Base-by-base conservation (phyloP, 2,888 invertebrate species). In the Aleiodes leptofemur region DNA sequence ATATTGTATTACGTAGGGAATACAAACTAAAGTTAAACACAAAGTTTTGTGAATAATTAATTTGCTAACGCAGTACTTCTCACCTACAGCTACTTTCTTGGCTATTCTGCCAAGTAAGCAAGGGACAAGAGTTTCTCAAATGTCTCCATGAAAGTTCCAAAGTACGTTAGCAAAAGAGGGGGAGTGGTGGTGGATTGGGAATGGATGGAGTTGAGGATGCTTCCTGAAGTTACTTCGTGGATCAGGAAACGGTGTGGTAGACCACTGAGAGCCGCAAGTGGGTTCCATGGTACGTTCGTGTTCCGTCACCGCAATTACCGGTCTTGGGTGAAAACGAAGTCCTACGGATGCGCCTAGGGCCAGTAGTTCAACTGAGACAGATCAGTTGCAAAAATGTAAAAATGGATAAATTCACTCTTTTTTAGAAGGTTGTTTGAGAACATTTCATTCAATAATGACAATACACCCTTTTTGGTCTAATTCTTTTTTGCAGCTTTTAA, bases 171-270 rank as follows among this genome's bases (percentile, higher is more conserved):
- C 43, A 11, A 38, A 38, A 23, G 23, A 23, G 23, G 23, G 23
- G 38, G 38, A 9, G 38, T 6, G 14, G 8, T 64, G 43, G 64
- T 7, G 38, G 23, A 11, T 48, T 34, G 43, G 43, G 64, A 64
- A 48, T 48, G 8, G 64, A 64, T 64, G 64, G 64, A 64, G 64
- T 43, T 48, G 64, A 23, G 43, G 8, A 31, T 13, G 38, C 3
- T 14, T 23, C 48, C 23, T 43, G 48, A 64, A 64, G 64, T 64
- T 64, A 43, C 23, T 43, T 16, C 61, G 61, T 16, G 64, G 64
- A 64, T 64, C 64, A 64, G 64, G 64, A 64, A 64, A 43, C 64
- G 11, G 43, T 64, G 61, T 34, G 64, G 64, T 64, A 9, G 43
- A 64, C 64, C 48, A 43, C 9, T 16, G 43, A 48, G 48, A 48